These are phyloP conservation scores for Parapsyche elsis DNA, from an alignment of 1,140 invertebrate species.

Conservation along the genomic window DNA sequence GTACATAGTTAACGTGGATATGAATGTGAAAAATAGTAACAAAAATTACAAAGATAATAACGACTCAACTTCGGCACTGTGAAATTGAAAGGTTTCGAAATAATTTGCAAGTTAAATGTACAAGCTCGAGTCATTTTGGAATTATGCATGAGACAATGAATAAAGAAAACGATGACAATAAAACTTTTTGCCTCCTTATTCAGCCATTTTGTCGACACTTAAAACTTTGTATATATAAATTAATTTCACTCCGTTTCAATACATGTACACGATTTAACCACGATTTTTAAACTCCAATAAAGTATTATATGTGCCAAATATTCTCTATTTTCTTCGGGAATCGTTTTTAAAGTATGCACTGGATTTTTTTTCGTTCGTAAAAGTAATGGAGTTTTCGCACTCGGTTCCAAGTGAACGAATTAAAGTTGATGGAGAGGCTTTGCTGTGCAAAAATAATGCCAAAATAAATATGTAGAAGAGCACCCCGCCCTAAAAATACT, in stretches of 20 bases:
- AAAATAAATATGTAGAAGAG: conserved; percentile 36
- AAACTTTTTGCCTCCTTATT: conserved; percentile 3
- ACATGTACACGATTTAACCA: too few relatives aligned
- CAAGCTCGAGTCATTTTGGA: not conserved
- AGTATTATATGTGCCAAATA: too few relatives aligned
- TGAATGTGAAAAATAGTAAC: too few relatives aligned
- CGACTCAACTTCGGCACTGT: not conserved
- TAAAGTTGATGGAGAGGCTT: conserved; percentile 10
- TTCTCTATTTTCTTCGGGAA: too few relatives aligned
- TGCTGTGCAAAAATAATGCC: conserved; percentile 20
- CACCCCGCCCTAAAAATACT: conserved; percentile 17
- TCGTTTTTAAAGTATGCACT: too few relatives aligned
- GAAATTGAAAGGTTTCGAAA: not conserved
- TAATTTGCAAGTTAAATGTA: conserved; percentile 9
- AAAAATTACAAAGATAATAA: not conserved
- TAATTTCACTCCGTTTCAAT: not conserved
- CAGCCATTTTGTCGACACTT: not conserved
- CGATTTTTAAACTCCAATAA: too few relatives aligned
- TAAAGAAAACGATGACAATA: conserved; percentile 14
- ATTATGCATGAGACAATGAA: conserved; percentile 25
- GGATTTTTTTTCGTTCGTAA: not conserved
- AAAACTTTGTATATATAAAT: conserved; percentile 3
- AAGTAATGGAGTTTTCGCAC: not conserved
- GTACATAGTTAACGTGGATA: too few relatives aligned
- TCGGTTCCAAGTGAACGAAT: not conserved